A percentile compares a stretch with the other conserved stretches of the same genome.
phyloP scores from a whole-genome alignment of 2,113 vertebrate species.

The Diphyllodes magnificus region DNA sequence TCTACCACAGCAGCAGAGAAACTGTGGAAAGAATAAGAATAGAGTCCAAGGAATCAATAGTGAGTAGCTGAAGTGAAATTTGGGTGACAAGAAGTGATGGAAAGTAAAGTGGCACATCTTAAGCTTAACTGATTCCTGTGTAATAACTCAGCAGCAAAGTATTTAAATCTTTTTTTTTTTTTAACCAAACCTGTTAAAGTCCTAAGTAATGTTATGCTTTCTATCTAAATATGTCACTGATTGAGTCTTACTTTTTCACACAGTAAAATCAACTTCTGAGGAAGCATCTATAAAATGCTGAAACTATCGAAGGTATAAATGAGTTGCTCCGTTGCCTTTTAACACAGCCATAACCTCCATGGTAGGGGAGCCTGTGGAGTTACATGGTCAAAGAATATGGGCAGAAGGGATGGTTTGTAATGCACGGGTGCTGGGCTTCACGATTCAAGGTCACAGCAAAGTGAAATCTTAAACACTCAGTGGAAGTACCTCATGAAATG shows the following conservation, averaged over 20 bases:
- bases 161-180: background rate
- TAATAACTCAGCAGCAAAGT: background rate
- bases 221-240: background rate
- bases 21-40: background rate
- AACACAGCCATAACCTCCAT: background rate
- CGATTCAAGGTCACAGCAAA: slow-evolving; percentile 21
- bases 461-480: background rate
- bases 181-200: background rate
- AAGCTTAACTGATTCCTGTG: background rate
- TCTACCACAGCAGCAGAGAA: background rate
- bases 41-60: background rate
- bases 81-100: background rate
- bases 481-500: background rate
- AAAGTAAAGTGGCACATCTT: background rate
- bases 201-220: background rate
- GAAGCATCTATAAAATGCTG: background rate
- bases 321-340: background rate
- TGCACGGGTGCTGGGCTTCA: background rate
- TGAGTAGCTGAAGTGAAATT: background rate
- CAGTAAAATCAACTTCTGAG: background rate
- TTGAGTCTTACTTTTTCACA: background rate
- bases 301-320: background rate
- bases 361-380: background rate
- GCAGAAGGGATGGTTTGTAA: background rate
- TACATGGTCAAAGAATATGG: background rate